These are phyloP conservation scores for Folsomia manolachei DNA, from an alignment of 2,888 invertebrate species.

Conservation along the genomic window DNA sequence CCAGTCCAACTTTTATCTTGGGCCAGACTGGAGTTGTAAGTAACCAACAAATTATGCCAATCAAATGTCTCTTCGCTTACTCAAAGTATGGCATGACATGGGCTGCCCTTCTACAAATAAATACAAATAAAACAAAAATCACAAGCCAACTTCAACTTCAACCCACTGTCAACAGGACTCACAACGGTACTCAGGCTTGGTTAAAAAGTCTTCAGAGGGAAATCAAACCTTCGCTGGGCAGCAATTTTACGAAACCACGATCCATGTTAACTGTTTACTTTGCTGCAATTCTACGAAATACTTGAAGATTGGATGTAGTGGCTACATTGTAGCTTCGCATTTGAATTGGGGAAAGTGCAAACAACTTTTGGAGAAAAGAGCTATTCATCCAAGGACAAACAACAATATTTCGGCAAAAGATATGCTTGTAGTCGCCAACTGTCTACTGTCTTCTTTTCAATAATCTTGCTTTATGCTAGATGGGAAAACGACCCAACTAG, in stretches of 20 bases:
- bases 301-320: no score
- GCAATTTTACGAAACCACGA: not conserved
- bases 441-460: no score
- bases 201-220: not conserved
- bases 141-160: not conserved
- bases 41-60: conserved; percentile 8
- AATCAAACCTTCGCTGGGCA: not conserved
- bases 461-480: no score
- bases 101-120: not conserved
- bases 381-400: no score
- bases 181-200: not conserved
- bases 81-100: not conserved
- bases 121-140: not conserved
- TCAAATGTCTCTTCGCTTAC: not conserved
- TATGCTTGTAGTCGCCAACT: no score
- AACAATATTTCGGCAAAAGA: no score
- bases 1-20: not conserved
- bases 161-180: not conserved
- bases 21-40: no score
- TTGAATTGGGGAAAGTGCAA: no score
- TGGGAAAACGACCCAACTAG: no score
- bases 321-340: no score
- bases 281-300: no score
- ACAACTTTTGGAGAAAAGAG: no score
- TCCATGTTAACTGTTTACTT: not conserved